Evolutionary conservation across 2,113 vertebrate species (phyloP).

Genomic region (Cardinalis cardinalis): DNA sequence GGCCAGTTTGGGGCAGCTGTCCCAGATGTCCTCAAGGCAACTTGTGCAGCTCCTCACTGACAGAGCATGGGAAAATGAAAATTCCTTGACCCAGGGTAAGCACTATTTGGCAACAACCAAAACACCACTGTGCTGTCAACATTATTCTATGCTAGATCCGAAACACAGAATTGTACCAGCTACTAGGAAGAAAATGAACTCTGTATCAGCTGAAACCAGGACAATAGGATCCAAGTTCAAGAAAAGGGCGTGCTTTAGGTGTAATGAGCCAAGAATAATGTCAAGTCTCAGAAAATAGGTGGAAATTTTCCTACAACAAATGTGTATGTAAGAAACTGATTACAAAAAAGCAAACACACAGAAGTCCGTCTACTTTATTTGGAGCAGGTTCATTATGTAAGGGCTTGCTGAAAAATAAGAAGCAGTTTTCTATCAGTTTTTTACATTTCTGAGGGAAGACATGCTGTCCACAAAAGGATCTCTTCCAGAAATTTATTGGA

Average conservation of each 20-base stretch:
- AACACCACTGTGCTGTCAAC: neutral
- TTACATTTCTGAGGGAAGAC: neutral
- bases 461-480: neutral
- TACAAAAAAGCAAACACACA: neutral
- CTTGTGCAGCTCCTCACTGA: neutral
- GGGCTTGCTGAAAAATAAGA: neutral
- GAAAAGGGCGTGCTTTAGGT: neutral
- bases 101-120: neutral
- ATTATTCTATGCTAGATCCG: neutral
- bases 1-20: neutral
- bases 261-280: neutral
- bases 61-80: neutral
- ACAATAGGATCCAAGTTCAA: neutral
- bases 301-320: neutral
- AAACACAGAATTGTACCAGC: neutral
- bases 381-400: neutral
- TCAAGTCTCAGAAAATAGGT: neutral
- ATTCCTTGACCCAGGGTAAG: neutral
- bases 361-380: neutral
- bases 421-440: neutral
- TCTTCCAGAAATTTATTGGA: neutral
- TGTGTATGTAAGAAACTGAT: rapidly evolving
- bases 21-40: neutral
- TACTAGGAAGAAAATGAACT: neutral
- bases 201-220: neutral